Evolutionary conservation across 92 coral and sea anemone species (phyloP).

Genomic region (Epizoanthus rinbou): DNA sequence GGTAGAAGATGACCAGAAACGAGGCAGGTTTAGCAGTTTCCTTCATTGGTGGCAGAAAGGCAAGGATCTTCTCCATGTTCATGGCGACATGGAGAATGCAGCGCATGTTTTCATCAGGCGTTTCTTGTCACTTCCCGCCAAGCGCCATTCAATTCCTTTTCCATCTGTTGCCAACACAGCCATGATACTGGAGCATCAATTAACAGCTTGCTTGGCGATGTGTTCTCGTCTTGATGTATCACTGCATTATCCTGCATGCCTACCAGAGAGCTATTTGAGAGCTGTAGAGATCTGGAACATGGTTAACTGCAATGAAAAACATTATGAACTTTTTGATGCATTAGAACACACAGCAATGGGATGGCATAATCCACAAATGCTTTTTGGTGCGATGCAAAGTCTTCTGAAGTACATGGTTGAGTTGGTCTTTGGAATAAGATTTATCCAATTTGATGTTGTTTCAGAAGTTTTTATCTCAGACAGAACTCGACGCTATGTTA

Average conservation of each 20-base stretch:
- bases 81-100: slow-evolving; percentile 62
- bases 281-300: slow-evolving; percentile 62
- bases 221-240: slow-evolving; percentile 49
- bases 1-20: slow-evolving; percentile 34
- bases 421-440: slow-evolving; percentile 55
- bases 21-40: slow-evolving; percentile 59
- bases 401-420: slow-evolving; percentile 52
- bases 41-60: slow-evolving; percentile 76
- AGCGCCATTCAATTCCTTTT: slow-evolving; percentile 49
- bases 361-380: background rate
- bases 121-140: slow-evolving; percentile 72
- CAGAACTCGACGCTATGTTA: background rate
- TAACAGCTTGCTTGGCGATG: slow-evolving; percentile 69
- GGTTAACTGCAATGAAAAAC: slow-evolving; percentile 43
- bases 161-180: slow-evolving; percentile 76
- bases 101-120: slow-evolving; percentile 61
- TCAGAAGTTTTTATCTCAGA: slow-evolving; percentile 42
- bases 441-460: slow-evolving; percentile 52
- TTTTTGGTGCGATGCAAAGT: slow-evolving; percentile 21
- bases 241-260: slow-evolving; percentile 40
- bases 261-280: slow-evolving; percentile 70
- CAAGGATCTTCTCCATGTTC: slow-evolving; percentile 48
- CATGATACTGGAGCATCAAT: slow-evolving; percentile 70
- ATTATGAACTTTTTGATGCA: slow-evolving; percentile 45
- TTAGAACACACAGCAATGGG: slow-evolving; percentile 41